These are phyloP conservation scores for Ditula angustiorana DNA, from an alignment of 2,888 invertebrate genomes.

Conservation along the genomic window DNA sequence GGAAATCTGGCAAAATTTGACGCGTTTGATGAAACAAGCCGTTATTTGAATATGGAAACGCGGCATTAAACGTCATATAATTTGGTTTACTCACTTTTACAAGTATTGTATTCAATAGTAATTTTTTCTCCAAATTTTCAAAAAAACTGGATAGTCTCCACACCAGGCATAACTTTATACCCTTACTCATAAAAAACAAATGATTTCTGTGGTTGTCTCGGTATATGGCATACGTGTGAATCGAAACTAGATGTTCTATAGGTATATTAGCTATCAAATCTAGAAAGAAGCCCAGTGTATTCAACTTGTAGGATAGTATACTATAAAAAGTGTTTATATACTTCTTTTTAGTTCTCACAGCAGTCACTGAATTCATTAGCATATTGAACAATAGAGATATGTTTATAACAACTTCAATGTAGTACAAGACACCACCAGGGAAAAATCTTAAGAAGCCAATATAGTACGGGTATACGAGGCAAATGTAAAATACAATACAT, in stretches of 20 bases:
- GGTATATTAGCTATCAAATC: conserved; percentile 80
- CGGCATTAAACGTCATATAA: too few relatives aligned
- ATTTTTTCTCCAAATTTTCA: conserved; percentile 70
- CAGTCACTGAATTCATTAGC: conserved; percentile 72
- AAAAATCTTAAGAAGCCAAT: conserved; percentile 74
- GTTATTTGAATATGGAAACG: neutral
- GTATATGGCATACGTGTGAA: conserved; percentile 66
- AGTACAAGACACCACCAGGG: conserved; percentile 68
- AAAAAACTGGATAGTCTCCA: conserved; percentile 80
- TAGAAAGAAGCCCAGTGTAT: conserved; percentile 79
- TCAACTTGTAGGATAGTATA: conserved; percentile 74
- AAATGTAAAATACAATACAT: conserved; percentile 69
- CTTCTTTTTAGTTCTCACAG: conserved; percentile 76
- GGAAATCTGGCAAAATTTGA: too few relatives aligned
- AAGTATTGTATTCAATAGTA: conserved; percentile 69
- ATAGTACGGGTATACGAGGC: conserved; percentile 78
- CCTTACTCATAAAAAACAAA: conserved; percentile 78
- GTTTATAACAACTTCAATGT: conserved; percentile 69
- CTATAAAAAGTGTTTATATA: conserved; percentile 65
- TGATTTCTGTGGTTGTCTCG: conserved; percentile 72
- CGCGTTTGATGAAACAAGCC: too few relatives aligned
- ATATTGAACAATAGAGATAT: conserved; percentile 74
- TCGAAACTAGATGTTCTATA: conserved; percentile 77
- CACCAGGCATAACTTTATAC: conserved; percentile 81
- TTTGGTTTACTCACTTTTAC: conserved; percentile 68